These are phyloP conservation scores for Apistogramma diplotaenia DNA, from an alignment of 2,113 vertebrate species.

Conservation along the genomic window DNA sequence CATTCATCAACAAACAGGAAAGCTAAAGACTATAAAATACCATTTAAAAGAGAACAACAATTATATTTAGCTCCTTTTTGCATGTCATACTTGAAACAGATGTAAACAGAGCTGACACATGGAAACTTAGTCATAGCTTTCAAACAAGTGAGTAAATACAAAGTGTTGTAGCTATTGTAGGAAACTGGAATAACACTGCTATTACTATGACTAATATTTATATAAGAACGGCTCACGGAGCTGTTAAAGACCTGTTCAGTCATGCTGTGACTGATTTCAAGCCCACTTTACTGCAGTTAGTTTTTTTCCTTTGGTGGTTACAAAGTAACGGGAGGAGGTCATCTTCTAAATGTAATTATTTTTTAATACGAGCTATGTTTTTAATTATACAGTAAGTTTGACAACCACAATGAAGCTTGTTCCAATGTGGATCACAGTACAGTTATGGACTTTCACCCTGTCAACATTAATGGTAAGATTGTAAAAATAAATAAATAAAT, in stretches of 20 bases:
- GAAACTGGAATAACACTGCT: background rate
- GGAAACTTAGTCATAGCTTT: background rate
- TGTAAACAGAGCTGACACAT: background rate
- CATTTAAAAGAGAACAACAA: background rate
- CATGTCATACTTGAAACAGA: background rate
- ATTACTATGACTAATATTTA: background rate
- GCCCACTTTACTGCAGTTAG: background rate
- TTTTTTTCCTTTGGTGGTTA: background rate
- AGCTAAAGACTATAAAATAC: background rate
- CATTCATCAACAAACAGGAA: background rate
- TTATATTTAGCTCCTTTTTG: no score
- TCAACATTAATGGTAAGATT: background rate
- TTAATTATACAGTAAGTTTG: fast-evolving
- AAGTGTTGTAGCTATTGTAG: background rate
- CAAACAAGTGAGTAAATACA: background rate
- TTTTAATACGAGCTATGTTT: background rate
- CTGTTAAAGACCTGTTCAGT: background rate
- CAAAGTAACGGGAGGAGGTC: background rate
- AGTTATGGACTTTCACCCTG: fast-evolving
- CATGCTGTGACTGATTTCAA: background rate
- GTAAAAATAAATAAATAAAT: fast-evolving
- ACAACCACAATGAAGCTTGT: background rate
- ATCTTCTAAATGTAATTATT: no score
- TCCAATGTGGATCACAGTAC: background rate
- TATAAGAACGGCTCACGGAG: background rate